Percentiles rank a stretch among this genome's conserved stretches.
Evolutionary conservation across 1,140 invertebrate species (phyloP).

Genomic region (Macrostomum lignano): DNA sequence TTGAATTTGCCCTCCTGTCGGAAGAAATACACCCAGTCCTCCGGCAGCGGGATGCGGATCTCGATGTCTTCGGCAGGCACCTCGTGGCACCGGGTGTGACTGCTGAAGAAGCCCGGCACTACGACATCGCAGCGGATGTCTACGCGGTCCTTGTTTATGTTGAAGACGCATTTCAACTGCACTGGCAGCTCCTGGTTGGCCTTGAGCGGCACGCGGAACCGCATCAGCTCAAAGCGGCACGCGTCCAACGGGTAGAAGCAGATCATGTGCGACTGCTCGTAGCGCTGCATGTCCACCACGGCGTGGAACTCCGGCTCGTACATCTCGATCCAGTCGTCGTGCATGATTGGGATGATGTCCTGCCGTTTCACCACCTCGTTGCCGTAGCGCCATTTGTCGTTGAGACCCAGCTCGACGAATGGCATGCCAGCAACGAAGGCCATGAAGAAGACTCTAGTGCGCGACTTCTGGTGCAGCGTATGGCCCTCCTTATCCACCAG

Average conservation of each 20-base stretch:
- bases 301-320: slow-evolving; percentile 77
- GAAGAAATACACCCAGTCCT: slow-evolving; percentile 93
- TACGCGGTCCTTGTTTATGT: slow-evolving; percentile 33
- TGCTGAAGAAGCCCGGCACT: slow-evolving; percentile 76
- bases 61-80: slow-evolving; percentile 63
- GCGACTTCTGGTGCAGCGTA: slow-evolving; percentile 1
- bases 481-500: neutral
- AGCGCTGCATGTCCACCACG: slow-evolving; percentile 65
- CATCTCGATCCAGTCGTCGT: slow-evolving; percentile 91
- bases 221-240: slow-evolving; percentile 55
- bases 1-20: slow-evolving; percentile 85
- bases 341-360: slow-evolving; percentile 93
- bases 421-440: slow-evolving; percentile 5
- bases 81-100: slow-evolving; percentile 58
- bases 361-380: slow-evolving; percentile 78
- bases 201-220: slow-evolving; percentile 75
- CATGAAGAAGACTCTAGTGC: slow-evolving; percentile 2
- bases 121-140: slow-evolving; percentile 70
- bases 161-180: slow-evolving; percentile 41
- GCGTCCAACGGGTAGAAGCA: slow-evolving; percentile 93
- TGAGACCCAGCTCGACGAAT: slow-evolving; percentile 5
- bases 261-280: slow-evolving; percentile 58
- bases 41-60: slow-evolving; percentile 81
- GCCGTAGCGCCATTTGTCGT: slow-evolving; percentile 6
- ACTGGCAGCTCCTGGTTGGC: slow-evolving; percentile 82